phyloP scores from a whole-genome alignment of 2,888 invertebrate genomes.

The Terebella lapidaria region DNA sequence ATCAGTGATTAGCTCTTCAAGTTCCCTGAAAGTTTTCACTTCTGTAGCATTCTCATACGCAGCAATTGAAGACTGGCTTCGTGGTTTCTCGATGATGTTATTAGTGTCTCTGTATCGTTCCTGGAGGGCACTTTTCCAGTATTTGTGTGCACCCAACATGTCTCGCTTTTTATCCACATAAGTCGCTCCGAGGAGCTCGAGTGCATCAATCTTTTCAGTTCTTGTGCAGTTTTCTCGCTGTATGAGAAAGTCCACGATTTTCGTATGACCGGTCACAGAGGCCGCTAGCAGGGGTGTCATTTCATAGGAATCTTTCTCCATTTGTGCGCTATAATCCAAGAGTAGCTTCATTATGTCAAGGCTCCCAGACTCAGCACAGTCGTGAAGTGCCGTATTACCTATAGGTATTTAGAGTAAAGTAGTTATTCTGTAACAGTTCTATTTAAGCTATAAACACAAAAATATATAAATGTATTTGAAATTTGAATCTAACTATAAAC shows the following conservation, averaged over 20 bases:
- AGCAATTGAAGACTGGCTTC: constrained; percentile 66
- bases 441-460: too few relatives aligned
- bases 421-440: too few relatives aligned
- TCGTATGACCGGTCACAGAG: constrained; percentile 80
- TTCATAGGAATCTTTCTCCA: constrained; percentile 92
- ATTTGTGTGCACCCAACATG: constrained; percentile 75
- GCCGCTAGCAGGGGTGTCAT: constrained; percentile 94
- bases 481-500: too few relatives aligned
- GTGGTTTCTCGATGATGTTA: constrained; percentile 66
- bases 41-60: constrained; percentile 87
- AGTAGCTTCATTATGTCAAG: constrained; percentile 86
- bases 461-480: too few relatives aligned
- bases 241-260: constrained; percentile 88
- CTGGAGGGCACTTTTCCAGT: constrained; percentile 87
- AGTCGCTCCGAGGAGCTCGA: constrained; percentile 88
- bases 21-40: constrained; percentile 70
- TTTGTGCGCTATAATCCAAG: constrained; percentile 78
- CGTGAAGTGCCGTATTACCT: constrained; percentile 91
- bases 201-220: constrained; percentile 72
- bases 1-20: constrained; percentile 83
- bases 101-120: constrained; percentile 53
- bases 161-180: constrained; percentile 95
- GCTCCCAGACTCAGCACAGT: constrained; percentile 94
- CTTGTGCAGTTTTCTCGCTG: constrained; percentile 59
- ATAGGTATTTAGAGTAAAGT: too few relatives aligned